A percentile compares a stretch with the other conserved stretches of the same genome.
phyloP scores from a whole-genome alignment of 2,113 vertebrate species.

The Cercocebus atys region DNA sequence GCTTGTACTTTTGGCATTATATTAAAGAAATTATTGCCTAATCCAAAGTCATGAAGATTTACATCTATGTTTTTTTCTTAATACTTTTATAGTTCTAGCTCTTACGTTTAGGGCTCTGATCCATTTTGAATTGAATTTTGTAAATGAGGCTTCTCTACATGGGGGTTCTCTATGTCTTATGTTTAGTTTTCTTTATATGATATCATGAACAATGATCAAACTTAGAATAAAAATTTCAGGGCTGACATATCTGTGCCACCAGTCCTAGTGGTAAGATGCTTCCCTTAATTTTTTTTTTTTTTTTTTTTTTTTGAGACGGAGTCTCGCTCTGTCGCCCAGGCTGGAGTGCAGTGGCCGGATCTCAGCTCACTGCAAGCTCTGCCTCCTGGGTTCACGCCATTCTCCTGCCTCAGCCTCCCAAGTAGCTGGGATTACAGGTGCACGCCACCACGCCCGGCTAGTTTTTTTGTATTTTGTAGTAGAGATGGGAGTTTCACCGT shows the following conservation, averaged over 20 bases:
- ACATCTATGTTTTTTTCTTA: not conserved
- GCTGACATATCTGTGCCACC: not conserved
- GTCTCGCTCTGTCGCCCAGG: no score
- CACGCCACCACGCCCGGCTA: no score
- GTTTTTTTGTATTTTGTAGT: no score
- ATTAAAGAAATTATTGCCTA: not conserved
- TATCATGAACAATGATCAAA: not conserved
- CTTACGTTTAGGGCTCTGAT: not conserved
- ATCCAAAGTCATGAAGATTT: not conserved
- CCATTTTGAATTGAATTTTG: not conserved
- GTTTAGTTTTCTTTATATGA: not conserved
- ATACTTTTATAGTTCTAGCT: not conserved
- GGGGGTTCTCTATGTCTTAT: not conserved
- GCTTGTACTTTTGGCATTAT: not conserved
- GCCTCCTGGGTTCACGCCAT: no score
- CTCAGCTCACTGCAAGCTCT: no score
- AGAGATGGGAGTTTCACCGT: no score
- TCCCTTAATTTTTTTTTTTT: no score
- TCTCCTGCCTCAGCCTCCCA: no score
- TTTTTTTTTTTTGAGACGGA: no score
- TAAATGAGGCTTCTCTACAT: not conserved
- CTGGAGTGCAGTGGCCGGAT: no score
- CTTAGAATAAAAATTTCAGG: not conserved
- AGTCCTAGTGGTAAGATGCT: not conserved
- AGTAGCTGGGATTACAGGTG: no score